Base-by-base conservation (phyloP, 2,888 invertebrate genomes). In the Lasius fuliginosus region DNA sequence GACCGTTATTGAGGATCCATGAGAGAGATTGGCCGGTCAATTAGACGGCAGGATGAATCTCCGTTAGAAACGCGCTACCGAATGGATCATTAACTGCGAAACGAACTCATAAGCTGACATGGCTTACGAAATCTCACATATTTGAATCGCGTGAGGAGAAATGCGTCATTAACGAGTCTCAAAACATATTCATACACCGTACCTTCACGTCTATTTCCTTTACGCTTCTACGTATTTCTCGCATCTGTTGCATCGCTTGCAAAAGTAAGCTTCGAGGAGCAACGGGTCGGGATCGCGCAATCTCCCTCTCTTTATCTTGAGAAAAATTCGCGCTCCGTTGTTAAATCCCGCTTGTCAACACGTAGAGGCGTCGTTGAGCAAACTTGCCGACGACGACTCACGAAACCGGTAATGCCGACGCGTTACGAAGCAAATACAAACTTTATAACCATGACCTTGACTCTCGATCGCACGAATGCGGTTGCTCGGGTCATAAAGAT, bases 1-100 rank as follows among this genome's bases (percentile, higher is more conserved):
- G 83, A 89, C 83, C 89, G 85, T 89, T 87, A 83, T 75, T 67
- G 82, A 79, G 86, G 83, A 89, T 69, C 82, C 69, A 89, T 82
- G 83, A 74, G 86, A 86, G 88, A 85, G 85, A 86, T 75, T 75
- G 53, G 30, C 56, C 53, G 49, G 69, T 83, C 89, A 86, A 89
- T 89, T 89, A 82, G 82, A 69, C 49, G 83, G 79, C 23, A 27
- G 81, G 75, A 81, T 86, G 82, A 81, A 89, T 87, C 79, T 82
- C 83, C 85, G 81, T 82, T 83, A 84, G 87, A 79, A 84, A 83
- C 62, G 79, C 60, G 89, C 86, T 87, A 86, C 87, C 81, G 84
- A 85, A 81, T 81, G 85, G 81, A 71, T 83, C 82, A 82, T 90
- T 86, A 82, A 71, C 73, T 68, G 49, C 30, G 69, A 11, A 77